These are phyloP conservation scores for Scaeva pyrastri DNA, from an alignment of 2,888 invertebrate genomes.

Conservation along the genomic window DNA sequence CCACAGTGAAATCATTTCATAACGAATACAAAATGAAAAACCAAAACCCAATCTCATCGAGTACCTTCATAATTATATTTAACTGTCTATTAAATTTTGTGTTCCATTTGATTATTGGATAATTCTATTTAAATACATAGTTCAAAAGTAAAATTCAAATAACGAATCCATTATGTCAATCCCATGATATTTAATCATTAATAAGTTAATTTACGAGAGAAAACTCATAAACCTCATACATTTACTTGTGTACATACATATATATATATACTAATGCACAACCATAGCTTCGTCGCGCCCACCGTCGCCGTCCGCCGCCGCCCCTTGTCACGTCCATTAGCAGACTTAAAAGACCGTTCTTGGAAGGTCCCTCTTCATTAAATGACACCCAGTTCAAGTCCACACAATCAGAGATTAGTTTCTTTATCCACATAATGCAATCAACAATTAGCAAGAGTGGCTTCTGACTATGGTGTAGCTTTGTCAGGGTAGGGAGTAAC, in stretches of 20 bases:
- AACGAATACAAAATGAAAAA: no score
- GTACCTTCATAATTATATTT: no score
- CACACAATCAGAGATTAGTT: slow-evolving; percentile 57
- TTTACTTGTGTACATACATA: background rate
- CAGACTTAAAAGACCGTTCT: background rate
- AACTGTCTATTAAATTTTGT: no score
- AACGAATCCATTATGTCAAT: slow-evolving; percentile 1
- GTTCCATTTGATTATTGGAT: background rate
- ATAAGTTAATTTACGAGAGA: slow-evolving; percentile 22
- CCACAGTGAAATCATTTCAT: no score
- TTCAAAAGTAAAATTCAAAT: background rate
- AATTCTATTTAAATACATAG: background rate
- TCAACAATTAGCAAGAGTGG: slow-evolving; percentile 63
- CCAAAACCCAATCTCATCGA: no score
- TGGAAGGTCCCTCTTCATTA: slow-evolving; percentile 26
- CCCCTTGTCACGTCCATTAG: background rate
- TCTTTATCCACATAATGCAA: slow-evolving; percentile 57
- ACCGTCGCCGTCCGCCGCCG: background rate
- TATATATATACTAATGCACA: no score
- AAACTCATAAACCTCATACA: slow-evolving; percentile 13
- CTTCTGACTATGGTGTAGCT: slow-evolving; percentile 26
- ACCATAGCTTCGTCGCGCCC: no score
- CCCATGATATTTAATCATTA: background rate
- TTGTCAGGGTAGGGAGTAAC: background rate
- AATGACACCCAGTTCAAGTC: slow-evolving; percentile 42